These are phyloP conservation scores for Tiphia femorata DNA, from an alignment of 2,888 invertebrate species.

Conservation along the genomic window DNA sequence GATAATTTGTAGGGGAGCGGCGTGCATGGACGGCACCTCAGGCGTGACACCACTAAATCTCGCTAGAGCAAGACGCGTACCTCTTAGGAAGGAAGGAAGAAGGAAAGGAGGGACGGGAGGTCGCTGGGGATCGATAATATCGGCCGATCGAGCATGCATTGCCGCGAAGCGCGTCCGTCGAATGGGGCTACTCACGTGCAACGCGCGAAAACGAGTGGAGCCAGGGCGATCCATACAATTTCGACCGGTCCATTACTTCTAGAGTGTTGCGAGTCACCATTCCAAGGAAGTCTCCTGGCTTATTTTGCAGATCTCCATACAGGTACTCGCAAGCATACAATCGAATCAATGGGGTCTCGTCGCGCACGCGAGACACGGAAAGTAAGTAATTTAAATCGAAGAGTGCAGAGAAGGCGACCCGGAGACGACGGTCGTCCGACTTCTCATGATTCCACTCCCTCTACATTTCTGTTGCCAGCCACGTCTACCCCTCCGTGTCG, in stretches of 20 bases:
- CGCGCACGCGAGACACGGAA: too few species aligned
- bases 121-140: conserved; percentile 38
- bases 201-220: conserved; percentile 44
- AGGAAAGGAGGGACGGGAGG: background rate
- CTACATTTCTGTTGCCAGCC: too few species aligned
- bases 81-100: background rate
- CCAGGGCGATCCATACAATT: conserved; percentile 45
- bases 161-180: conserved; percentile 36
- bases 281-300: conserved; percentile 26
- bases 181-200: conserved; percentile 42
- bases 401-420: too few species aligned
- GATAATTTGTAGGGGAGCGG: background rate
- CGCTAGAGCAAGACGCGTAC: conserved; percentile 26
- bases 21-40: conserved; percentile 8
- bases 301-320: background rate
- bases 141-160: conserved; percentile 41
- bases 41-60: conserved; percentile 22
- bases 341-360: too few species aligned
- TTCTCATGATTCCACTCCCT: too few species aligned
- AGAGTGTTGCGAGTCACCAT: conserved; percentile 37
- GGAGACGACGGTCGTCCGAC: too few species aligned
- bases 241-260: conserved; percentile 45
- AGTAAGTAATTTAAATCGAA: too few species aligned
- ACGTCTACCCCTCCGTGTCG: too few species aligned
- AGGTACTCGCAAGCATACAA: too few species aligned